These are phyloP conservation scores for Porphyrio hochstetteri DNA, from an alignment of 2,113 vertebrate genomes.

Conservation along the genomic window DNA sequence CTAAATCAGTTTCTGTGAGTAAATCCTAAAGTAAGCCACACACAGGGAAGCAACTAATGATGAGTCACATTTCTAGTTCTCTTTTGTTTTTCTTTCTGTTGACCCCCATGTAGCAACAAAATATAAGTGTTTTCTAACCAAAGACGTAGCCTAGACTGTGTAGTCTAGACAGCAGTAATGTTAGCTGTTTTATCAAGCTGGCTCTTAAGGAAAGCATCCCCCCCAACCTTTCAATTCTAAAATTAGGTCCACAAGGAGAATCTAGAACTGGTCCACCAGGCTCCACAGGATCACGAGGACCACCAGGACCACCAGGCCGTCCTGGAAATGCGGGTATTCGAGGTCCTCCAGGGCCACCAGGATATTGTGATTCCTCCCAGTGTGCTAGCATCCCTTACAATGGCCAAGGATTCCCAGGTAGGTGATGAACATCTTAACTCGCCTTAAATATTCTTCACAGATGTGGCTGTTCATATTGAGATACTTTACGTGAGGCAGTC, in stretches of 20 bases:
- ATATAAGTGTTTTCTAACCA: conserved; percentile 38
- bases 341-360: conserved; percentile 89
- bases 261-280: conserved; percentile 90
- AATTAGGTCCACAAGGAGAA: conserved; percentile 88
- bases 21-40: conserved; percentile 69
- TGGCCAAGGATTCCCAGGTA: conserved; percentile 96
- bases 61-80: conserved; percentile 76
- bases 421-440: conserved; percentile 41
- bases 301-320: conserved; percentile 89
- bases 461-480: neutral
- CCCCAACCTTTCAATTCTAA: conserved; percentile 33
- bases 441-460: neutral
- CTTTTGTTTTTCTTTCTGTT: conserved; percentile 78
- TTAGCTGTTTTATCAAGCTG: conserved; percentile 3
- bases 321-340: conserved; percentile 87
- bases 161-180: conserved; percentile 20
- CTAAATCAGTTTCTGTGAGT: conserved; percentile 75
- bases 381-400: conserved; percentile 97
- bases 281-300: conserved; percentile 84
- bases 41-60: conserved; percentile 69
- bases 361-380: conserved; percentile 98
- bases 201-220: neutral
- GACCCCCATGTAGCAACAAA: conserved; percentile 77
- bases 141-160: neutral
- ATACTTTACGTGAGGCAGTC: conserved; percentile 14